Conservation (phyloP, 2,113 vertebrate genomes). For the Tiliqua scincoides region DNA sequence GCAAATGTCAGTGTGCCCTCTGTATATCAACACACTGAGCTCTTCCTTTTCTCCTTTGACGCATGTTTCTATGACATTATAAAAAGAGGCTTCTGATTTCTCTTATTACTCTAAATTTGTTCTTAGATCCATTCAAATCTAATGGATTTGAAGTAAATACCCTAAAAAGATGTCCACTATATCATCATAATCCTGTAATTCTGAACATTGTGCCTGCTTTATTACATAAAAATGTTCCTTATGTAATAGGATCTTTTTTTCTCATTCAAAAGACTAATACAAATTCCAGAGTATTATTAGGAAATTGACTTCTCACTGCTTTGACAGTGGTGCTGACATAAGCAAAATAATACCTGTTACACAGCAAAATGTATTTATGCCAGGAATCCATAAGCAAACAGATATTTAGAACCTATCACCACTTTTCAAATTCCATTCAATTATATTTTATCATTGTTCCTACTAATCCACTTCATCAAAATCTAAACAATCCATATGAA, state of each 20-base stretch:
- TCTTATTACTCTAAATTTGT: constrained; percentile 48
- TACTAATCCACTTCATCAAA: constrained; percentile 1
- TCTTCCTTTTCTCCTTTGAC: constrained; percentile 23
- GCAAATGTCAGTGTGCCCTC: constrained; percentile 46
- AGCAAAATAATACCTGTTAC: constrained; percentile 34
- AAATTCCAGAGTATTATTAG: constrained; percentile 47
- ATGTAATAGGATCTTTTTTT: constrained; percentile 69
- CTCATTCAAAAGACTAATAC: constrained; percentile 42
- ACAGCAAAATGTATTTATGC: constrained; percentile 15
- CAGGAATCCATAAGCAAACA: constrained; percentile 28
- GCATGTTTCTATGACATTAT: constrained; percentile 36
- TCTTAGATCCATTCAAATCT: constrained; percentile 44
- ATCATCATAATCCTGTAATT: constrained; percentile 51
- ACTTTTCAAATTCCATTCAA: not conserved
- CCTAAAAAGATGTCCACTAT: constrained; percentile 31
- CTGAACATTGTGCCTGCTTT: constrained; percentile 42
- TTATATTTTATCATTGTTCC: not conserved
- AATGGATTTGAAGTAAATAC: constrained; percentile 55
- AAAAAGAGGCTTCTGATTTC: constrained; percentile 7
- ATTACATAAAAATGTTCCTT: constrained; percentile 62
- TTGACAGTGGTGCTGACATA: constrained; percentile 26
- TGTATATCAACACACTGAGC: constrained; percentile 10
- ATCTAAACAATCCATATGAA: constrained; percentile 7
- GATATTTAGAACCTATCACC: constrained; percentile 7
- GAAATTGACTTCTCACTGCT: constrained; percentile 41